Evolutionary conservation across 92 coral and sea anemone genomes (phyloP).

Genomic region (Muricea muricata): DNA sequence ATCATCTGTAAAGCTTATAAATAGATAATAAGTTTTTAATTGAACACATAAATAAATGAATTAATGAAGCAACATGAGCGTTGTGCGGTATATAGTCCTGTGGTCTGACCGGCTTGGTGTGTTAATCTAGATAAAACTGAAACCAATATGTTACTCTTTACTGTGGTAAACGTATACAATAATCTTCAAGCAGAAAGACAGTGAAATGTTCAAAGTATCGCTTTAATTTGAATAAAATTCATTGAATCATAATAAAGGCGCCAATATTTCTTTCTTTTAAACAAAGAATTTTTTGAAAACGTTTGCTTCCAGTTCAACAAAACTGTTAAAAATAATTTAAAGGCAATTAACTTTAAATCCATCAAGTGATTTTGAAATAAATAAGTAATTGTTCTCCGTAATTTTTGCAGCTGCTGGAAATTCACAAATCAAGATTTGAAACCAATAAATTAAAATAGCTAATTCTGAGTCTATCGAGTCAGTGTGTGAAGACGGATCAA

Average conservation of each 20-base stretch:
- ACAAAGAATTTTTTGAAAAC: not conserved
- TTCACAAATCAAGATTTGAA: not conserved
- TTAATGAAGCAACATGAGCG: not conserved
- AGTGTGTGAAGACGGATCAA: not conserved
- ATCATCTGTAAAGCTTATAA: not conserved
- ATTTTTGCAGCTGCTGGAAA: constrained; percentile 20
- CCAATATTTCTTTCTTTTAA: not conserved
- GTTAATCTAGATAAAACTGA: not conserved
- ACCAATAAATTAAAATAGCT: not conserved
- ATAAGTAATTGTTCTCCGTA: constrained; percentile 30
- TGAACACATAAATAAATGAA: constrained; percentile 5
- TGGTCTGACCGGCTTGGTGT: not conserved
- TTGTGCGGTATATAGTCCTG: not conserved
- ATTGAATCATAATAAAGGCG: too few species aligned
- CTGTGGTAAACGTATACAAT: not conserved
- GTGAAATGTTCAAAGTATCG: too few species aligned
- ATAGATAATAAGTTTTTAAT: not conserved
- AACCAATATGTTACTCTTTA: not conserved
- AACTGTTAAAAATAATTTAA: constrained; percentile 2
- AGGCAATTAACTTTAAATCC: constrained; percentile 29
- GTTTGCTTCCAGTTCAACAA: not conserved
- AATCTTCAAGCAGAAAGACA: not conserved
- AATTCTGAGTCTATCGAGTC: not conserved
- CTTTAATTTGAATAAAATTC: too few species aligned
- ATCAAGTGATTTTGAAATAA: constrained; percentile 12